Evolutionary conservation across 2,797 vertebrate genomes (phyloP).

Genomic region (Podargus strigoides): DNA sequence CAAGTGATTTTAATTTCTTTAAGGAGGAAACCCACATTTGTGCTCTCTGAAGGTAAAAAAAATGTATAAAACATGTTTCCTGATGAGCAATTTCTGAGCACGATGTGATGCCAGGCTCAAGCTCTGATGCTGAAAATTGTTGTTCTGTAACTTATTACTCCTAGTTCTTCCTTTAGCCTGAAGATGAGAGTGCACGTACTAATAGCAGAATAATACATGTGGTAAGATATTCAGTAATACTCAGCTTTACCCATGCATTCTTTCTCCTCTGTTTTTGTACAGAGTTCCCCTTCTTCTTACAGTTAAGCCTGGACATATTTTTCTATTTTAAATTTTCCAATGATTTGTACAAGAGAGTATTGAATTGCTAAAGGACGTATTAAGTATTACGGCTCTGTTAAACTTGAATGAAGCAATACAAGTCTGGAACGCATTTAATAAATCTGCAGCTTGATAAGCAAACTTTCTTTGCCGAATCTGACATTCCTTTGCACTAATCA

Average conservation of each 20-base stretch:
- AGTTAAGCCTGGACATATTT: conserved; percentile 57
- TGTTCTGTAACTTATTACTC: conserved; percentile 27
- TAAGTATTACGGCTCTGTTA: conserved; percentile 29
- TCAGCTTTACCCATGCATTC: conserved; percentile 47
- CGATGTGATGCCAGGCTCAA: background rate
- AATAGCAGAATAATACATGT: conserved; percentile 35
- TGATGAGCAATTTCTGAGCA: background rate
- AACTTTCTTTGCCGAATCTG: background rate
- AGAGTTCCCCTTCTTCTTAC: conserved; percentile 38
- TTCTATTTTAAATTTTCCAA: conserved; percentile 63
- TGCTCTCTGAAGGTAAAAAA: background rate
- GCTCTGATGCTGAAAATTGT: background rate
- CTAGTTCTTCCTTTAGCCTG: conserved; percentile 23
- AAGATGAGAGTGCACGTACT: background rate
- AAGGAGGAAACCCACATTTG: background rate
- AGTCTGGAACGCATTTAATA: conserved; percentile 40
- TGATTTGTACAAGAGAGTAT: conserved; percentile 58
- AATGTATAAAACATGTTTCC: background rate
- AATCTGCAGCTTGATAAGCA: conserved; percentile 25
- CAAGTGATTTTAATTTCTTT: conserved; percentile 1
- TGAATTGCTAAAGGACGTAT: conserved; percentile 30
- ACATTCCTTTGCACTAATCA: conserved; percentile 37
- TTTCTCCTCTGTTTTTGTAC: conserved; percentile 42
- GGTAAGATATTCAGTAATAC: conserved; percentile 41
- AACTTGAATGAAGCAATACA: conserved; percentile 35